Evolutionary conservation across 1,140 invertebrate genomes (phyloP), one percentile per base, ranked within the genome.

Genomic region (Aphelinus atriplicis): DNA sequence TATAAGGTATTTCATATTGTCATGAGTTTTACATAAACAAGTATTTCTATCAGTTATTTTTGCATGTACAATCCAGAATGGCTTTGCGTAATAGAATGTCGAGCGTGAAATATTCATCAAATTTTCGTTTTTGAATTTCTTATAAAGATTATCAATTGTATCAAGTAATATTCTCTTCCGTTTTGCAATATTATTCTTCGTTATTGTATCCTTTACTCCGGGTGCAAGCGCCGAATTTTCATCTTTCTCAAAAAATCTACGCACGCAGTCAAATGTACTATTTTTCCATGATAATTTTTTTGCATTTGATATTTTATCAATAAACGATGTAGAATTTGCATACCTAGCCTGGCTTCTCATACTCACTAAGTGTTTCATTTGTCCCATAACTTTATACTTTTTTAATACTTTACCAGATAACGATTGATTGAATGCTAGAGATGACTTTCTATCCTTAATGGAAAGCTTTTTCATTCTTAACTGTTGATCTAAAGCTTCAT

Each of bases 121-220:
- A 42, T 62, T 51, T 71, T 61, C 58, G 64, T 56, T 6, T 5
- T 26, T 45, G 70, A 69, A 72, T 47, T 72, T 78, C 76, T 58
- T 66, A 58, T 78, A 78, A 43, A 82, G 77, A 70, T 78, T 77
- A 3, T 77, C 77, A 42, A 82, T 43, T 42, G 74, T 75, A 65
- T 78, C 74, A 7, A n/a, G 64, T 48, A 83, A 75, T 47, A 73
- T 71, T 73, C 76, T 71, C 75, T 79, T 80, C 71, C 79, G 63
- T 53, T 73, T 80, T 56, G 75, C 78, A 43, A 77, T 66, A 68
- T 78, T 75, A 56, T 78, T 77, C 64, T 67, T 77, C 60, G 77
- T 78, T 46, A 83, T 79, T 43, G 51, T 65, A 75, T 83, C 80
- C 26, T 78, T 81, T 77, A 77, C 77, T 45, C 79, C 78, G n/a